Percentiles rank a stretch among this genome's conserved stretches.
These are phyloP conservation scores for Microplitis manilae DNA, from an alignment of 2,888 invertebrate genomes.

Conservation along the genomic window DNA sequence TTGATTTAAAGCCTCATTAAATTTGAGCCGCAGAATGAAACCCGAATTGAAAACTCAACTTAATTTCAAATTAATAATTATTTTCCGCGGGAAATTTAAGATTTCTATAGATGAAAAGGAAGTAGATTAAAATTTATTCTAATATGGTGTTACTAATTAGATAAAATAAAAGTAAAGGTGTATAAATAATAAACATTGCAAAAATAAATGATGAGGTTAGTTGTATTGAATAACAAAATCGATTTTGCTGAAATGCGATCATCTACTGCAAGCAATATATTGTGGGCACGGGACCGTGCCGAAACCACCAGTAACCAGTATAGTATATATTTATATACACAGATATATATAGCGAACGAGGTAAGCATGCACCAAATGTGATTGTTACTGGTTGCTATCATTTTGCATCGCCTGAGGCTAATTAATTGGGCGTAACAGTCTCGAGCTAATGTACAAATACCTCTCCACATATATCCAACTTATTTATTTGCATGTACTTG, in stretches of 20 bases:
- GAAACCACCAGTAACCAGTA: background rate
- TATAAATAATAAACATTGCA: too few relatives aligned
- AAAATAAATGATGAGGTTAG: background rate
- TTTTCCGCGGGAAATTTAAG: too few relatives aligned
- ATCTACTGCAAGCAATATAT: background rate
- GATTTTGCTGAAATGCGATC: background rate
- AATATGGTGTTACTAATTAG: too few relatives aligned
- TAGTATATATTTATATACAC: background rate
- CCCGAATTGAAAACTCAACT: too few relatives aligned
- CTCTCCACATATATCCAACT: background rate
- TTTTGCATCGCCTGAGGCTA: background rate
- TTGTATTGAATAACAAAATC: slow-evolving; percentile 8
- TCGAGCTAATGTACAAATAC: background rate
- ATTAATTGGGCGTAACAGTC: slow-evolving; percentile 3
- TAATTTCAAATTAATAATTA: too few relatives aligned
- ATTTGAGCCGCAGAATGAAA: too few relatives aligned
- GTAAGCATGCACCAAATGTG: background rate
- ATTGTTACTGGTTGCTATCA: background rate
- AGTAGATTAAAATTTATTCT: too few relatives aligned
- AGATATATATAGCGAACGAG: background rate
- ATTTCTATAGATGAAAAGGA: too few relatives aligned
- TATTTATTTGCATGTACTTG: too few relatives aligned
- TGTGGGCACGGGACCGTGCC: slow-evolving; percentile 2
- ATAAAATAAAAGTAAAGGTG: too few relatives aligned
- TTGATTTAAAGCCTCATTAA: too few relatives aligned